Conservation (phyloP, 2,113 vertebrate genomes). For the Cyprinodon brontotheroides region DNA sequence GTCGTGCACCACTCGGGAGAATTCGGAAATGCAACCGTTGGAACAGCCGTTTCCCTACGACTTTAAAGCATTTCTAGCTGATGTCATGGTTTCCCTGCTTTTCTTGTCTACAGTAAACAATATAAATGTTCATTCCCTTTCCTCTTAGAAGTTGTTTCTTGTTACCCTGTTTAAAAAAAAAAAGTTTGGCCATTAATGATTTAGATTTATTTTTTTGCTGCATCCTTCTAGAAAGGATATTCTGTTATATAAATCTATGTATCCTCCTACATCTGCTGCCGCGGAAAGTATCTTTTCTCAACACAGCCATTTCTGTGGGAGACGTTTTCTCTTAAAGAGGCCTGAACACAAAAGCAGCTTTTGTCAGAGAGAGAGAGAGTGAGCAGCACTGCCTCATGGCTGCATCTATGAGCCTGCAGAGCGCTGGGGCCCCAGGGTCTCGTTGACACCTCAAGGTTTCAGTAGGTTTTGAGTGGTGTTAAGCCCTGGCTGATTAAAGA, state of each 20-base stretch:
- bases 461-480: conserved; percentile 27
- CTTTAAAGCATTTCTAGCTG: too few relatives aligned
- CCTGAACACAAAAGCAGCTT: conserved; percentile 7
- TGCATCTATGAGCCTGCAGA: neutral
- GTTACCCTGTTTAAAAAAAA: neutral
- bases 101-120: too few relatives aligned
- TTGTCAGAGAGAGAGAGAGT: neutral
- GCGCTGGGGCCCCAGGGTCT: conserved; percentile 30
- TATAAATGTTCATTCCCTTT: too few relatives aligned
- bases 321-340: conserved; percentile 4
- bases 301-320: conserved; percentile 3
- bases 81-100: too few relatives aligned
- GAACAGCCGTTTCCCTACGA: too few relatives aligned
- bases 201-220: neutral
- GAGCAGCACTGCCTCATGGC: neutral
- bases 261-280: neutral
- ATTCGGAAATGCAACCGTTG: too few relatives aligned
- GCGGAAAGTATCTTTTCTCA: conserved; percentile 5
- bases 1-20: too few relatives aligned
- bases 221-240: neutral
- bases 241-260: neutral
- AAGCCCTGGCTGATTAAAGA: conserved; percentile 53
- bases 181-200: neutral
- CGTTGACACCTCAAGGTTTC: conserved; percentile 45
- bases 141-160: too few relatives aligned